phyloP scores from a whole-genome alignment of 2,888 invertebrate genomes.

The Adela reaumurella region DNA sequence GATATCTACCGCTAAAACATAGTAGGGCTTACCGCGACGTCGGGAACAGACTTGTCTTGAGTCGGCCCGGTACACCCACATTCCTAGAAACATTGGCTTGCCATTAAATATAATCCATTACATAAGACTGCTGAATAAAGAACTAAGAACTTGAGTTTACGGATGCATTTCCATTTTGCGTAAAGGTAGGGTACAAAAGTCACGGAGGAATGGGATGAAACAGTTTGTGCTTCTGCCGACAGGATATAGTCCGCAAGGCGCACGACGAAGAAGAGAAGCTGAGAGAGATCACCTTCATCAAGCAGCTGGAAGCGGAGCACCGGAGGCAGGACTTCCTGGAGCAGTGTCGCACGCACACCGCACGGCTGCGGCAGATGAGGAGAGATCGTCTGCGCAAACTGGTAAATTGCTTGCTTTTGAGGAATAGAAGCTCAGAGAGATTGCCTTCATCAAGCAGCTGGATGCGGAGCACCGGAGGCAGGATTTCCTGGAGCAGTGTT shows the following conservation, averaged over 20 bases:
- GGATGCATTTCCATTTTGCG: too few species aligned
- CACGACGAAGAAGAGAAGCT: conserved; percentile 97
- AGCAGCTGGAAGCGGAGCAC: conserved; percentile 92
- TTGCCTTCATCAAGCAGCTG: conserved; percentile 94
- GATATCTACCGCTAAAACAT: too few species aligned
- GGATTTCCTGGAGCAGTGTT: conserved; percentile 82
- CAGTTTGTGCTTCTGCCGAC: conserved; percentile 7
- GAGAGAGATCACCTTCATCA: conserved; percentile 96
- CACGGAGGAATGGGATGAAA: too few species aligned
- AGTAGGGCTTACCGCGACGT: too few species aligned
- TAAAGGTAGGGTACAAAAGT: too few species aligned
- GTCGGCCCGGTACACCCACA: too few species aligned
- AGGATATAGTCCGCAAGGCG: conserved; percentile 87
- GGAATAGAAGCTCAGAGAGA: conserved; percentile 94
- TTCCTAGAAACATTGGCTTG: too few species aligned
- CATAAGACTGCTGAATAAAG: too few species aligned
- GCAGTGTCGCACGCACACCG: conserved; percentile 72
- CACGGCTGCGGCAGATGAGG: conserved; percentile 72
- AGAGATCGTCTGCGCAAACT: conserved; percentile 78
- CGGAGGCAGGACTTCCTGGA: conserved; percentile 88
- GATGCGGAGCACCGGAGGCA: conserved; percentile 92
- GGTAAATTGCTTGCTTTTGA: conserved; percentile 48
- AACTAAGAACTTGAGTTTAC: too few species aligned
- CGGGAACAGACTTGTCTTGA: too few species aligned
- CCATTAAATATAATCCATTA: too few species aligned